Evolutionary conservation across 2,888 invertebrate species (phyloP).

Genomic region (Drosophila limbata): DNA sequence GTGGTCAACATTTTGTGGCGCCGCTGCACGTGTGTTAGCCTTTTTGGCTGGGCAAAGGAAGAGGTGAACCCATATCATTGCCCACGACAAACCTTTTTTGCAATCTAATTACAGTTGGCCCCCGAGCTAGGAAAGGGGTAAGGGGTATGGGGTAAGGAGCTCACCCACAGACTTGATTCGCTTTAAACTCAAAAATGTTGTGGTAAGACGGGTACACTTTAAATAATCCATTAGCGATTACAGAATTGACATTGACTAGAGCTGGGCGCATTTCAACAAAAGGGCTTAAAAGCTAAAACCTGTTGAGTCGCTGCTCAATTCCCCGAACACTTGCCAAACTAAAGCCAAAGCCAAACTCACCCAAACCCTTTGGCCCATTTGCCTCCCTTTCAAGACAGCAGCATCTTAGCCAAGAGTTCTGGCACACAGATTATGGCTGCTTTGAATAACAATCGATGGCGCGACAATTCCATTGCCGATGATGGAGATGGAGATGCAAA

Average conservation of each 20-base stretch:
- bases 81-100: constrained; percentile 36
- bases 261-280: constrained; percentile 44
- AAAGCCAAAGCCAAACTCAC: constrained; percentile 47
- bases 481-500: constrained; percentile 62
- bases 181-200: constrained; percentile 56
- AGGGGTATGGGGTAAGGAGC: constrained; percentile 13
- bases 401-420: constrained; percentile 44
- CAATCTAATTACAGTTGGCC: constrained; percentile 72
- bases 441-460: constrained; percentile 80
- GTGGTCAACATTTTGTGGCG: constrained; percentile 59
- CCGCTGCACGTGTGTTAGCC: constrained; percentile 35
- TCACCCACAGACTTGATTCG: constrained; percentile 1
- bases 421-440: constrained; percentile 74
- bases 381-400: background rate
- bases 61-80: constrained; percentile 57
- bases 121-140: constrained; percentile 8
- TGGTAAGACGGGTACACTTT: constrained; percentile 48
- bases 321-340: constrained; percentile 85
- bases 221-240: constrained; percentile 78
- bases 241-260: constrained; percentile 51
- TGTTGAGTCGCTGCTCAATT: constrained; percentile 85
- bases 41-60: constrained; percentile 1
- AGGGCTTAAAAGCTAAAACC: constrained; percentile 85
- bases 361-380: constrained; percentile 39
- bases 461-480: constrained; percentile 66